Evolutionary conservation across 2,113 vertebrate genomes (phyloP).

Genomic region (Tinamus guttatus): DNA sequence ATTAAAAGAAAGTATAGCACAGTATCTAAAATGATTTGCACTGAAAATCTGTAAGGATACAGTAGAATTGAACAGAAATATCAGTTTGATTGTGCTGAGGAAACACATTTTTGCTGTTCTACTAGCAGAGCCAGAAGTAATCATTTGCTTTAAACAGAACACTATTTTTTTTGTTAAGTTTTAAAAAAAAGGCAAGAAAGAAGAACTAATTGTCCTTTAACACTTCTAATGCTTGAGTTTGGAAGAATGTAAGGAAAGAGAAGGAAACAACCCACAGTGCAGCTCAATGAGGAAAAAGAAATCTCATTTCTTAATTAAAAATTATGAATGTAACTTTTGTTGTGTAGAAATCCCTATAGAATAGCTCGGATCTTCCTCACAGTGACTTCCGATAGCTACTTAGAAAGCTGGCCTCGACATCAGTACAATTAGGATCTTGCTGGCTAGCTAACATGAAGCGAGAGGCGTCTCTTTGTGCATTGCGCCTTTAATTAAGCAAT

Average conservation of each 20-base stretch:
- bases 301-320: conserved; percentile 73
- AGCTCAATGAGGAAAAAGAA: neutral
- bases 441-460: conserved; percentile 50
- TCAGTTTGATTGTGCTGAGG: neutral
- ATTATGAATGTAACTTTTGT: conserved; percentile 72
- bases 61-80: neutral
- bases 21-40: neutral
- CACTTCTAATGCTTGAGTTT: neutral
- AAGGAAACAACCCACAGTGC: neutral
- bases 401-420: conserved; percentile 62
- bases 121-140: neutral
- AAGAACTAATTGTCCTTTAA: neutral
- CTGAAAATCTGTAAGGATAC: neutral
- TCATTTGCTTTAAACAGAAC: neutral
- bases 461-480: conserved; percentile 65
- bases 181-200: neutral
- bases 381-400: conserved; percentile 65
- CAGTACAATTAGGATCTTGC: conserved; percentile 61
- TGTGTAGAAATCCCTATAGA: conserved; percentile 63
- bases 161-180: neutral
- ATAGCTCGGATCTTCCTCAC: conserved; percentile 45
- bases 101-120: neutral
- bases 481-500: conserved; percentile 74
- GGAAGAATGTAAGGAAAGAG: neutral
- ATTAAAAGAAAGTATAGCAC: neutral